Conservation (phyloP, 2,888 invertebrate genomes). For the Ophion ellenae region DNA sequence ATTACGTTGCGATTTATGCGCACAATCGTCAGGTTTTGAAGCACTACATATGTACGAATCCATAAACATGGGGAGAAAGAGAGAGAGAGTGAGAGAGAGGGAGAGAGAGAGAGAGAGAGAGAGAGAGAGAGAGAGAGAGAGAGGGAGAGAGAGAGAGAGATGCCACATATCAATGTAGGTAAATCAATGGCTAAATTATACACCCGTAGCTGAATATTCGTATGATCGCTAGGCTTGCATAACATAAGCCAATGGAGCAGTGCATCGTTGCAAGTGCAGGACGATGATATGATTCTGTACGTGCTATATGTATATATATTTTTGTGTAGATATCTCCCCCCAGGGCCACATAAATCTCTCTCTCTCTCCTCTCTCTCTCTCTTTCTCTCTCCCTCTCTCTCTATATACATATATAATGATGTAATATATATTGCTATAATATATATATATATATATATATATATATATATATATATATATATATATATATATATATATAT, state of each 20-base stretch:
- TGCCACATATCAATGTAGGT: constrained; percentile 44
- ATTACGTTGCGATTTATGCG: constrained; percentile 24
- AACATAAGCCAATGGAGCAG: constrained; percentile 46
- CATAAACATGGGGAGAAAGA: constrained; percentile 8
- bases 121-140: background rate
- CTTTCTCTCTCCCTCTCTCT: too few relatives aligned
- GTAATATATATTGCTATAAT: too few relatives aligned
- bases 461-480: too few relatives aligned
- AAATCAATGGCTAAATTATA: constrained; percentile 65
- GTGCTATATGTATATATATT: constrained; percentile 30
- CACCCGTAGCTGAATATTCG: constrained; percentile 17
- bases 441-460: too few relatives aligned
- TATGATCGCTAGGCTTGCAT: constrained; percentile 36
- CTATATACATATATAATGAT: too few relatives aligned
- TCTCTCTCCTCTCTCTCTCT: too few relatives aligned
- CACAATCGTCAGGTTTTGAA: constrained; percentile 39
- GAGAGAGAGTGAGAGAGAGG: too few relatives aligned
- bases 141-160: constrained; percentile 2
- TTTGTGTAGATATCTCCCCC: constrained; percentile 43
- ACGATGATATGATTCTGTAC: constrained; percentile 34
- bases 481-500: too few relatives aligned
- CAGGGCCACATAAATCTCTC: background rate
- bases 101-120: too few relatives aligned
- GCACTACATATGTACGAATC: constrained; percentile 33
- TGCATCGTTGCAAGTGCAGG: constrained; percentile 51